A percentile compares a stretch with the other conserved stretches of the same genome.
phyloP scores from a whole-genome alignment of 2,888 invertebrate genomes.

The Slavum lentiscoides region DNA sequence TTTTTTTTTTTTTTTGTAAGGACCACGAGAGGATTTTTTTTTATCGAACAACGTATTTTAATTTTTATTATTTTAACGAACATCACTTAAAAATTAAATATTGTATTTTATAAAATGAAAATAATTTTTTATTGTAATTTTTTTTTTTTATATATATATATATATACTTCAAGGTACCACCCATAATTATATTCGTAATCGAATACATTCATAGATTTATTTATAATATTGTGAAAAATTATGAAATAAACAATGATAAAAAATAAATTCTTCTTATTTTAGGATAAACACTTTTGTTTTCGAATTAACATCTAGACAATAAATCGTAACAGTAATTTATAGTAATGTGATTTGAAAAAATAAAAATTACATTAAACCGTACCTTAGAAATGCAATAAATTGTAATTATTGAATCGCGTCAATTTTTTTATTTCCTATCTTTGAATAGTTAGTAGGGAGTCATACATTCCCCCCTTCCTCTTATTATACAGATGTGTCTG shows the following conservation, averaged over 20 bases:
- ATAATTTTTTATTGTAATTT: slow-evolving; percentile 22
- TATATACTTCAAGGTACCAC: neutral
- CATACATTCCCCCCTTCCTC: neutral
- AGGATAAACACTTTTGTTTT: slow-evolving; percentile 33
- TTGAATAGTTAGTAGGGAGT: neutral
- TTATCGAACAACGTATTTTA: slow-evolving; percentile 38
- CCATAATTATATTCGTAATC: slow-evolving; percentile 6
- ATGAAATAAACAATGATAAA: neutral
- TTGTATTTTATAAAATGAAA: slow-evolving; percentile 28
- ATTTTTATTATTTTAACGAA: slow-evolving; percentile 21
- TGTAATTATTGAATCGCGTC: neutral
- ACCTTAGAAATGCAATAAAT: slow-evolving; percentile 20
- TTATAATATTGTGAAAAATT: neutral
- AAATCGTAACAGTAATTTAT: slow-evolving; percentile 1
- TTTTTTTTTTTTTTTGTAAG: neutral
- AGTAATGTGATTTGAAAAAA: slow-evolving; percentile 22
- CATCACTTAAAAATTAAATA: slow-evolving; percentile 32
- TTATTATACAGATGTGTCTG: neutral
- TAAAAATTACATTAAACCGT: neutral
- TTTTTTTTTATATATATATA: no score
- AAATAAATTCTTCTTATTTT: neutral
- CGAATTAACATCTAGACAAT: neutral
- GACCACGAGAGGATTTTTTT: slow-evolving; percentile 13
- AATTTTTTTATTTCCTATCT: slow-evolving; percentile 11
- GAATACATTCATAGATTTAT: slow-evolving; percentile 13